Base-by-base conservation (phyloP, 2,797 vertebrate genomes). In the Borostomias antarcticus region DNA sequence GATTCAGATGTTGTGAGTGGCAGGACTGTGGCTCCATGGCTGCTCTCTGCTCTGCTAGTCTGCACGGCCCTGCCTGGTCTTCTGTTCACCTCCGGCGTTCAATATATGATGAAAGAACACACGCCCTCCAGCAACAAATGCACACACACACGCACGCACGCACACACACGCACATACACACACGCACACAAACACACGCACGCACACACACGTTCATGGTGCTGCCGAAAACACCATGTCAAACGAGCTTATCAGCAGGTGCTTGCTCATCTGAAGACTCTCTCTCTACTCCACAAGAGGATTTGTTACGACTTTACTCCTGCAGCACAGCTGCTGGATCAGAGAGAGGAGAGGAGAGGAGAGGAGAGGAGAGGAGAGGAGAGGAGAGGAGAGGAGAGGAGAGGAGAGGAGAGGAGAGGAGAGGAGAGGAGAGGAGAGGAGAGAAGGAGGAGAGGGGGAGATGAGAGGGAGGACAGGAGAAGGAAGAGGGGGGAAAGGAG, bases 181-280 rank as follows among this genome's bases (percentile, higher is more conserved):
- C 21, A n/a, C 32, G 40, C n/a, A n/a, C n/a, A n/a, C n/a, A n/a
- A n/a, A n/a, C n/a, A n/a, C n/a, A n/a, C n/a, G n/a, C n/a, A n/a
- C 48, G 9, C 19, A 65, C 35, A 45, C 52, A 23, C 63, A 29
- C 26, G 11, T 47, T 58, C 59, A 51, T 29, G 64, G 28, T 64
- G 29, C 40, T 19, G 56, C 25, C 57, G 61, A 50, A 30, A 45
- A 66, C 70, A 69, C 30, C 66, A 56, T 51, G 58, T 72, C 53
- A 47, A 69, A 68, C 30, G 32, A 67, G 68, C 70, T 79, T 70
- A 84, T 57, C 57, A 25, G 70, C 74, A 77, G 76, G 69, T 78
- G 73, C 35, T 26, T 32, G 61, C 66, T 72, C 62, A 75, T 79
- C 62, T 66, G 57, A 58, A 64, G 15, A n/a, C 9, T 29, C 66